Conservation (phyloP, 2,113 vertebrate genomes). For the Corythoichthys intestinalis region DNA sequence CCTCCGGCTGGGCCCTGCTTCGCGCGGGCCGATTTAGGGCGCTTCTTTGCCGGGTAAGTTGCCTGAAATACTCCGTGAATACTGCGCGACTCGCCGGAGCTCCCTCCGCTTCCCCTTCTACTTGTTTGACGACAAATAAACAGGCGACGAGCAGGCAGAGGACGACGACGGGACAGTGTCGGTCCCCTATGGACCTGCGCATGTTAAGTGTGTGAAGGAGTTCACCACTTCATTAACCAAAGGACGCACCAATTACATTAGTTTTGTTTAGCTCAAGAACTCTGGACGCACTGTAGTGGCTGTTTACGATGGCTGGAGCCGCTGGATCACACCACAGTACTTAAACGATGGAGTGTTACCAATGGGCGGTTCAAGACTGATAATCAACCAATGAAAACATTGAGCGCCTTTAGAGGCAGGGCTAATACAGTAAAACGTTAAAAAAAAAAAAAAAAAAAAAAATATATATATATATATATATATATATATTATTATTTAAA, state of each 20-base stretch:
- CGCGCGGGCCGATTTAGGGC: slow-evolving; percentile 36
- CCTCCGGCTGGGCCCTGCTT: slow-evolving; percentile 12
- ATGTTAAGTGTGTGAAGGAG: slow-evolving; percentile 52
- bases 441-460: no score
- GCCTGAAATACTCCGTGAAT: slow-evolving; percentile 78
- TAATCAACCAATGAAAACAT: slow-evolving; percentile 20
- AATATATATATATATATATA: no score
- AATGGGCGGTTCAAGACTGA: slow-evolving; percentile 16
- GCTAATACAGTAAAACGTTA: background rate
- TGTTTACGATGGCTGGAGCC: no score
- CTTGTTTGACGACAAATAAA: slow-evolving; percentile 29
- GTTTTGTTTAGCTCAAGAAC: background rate
- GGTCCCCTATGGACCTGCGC: slow-evolving; percentile 71
- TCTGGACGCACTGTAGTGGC: background rate
- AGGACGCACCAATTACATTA: background rate
- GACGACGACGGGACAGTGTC: slow-evolving; percentile 47
- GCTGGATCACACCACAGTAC: no score
- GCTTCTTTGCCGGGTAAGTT: slow-evolving; percentile 74
- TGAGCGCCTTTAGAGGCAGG: slow-evolving; percentile 35
- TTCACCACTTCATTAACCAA: slow-evolving; percentile 1
- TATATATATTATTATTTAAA: no score
- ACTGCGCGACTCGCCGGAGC: slow-evolving; percentile 24
- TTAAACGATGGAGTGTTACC: background rate
- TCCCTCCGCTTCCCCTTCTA: slow-evolving; percentile 20
- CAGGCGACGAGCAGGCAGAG: slow-evolving; percentile 71